A percentile compares a stretch with the other conserved stretches of the same genome.
Conservation (phyloP, 2,113 vertebrate genomes). For the Rhegmatorhina hoffmannsi region DNA sequence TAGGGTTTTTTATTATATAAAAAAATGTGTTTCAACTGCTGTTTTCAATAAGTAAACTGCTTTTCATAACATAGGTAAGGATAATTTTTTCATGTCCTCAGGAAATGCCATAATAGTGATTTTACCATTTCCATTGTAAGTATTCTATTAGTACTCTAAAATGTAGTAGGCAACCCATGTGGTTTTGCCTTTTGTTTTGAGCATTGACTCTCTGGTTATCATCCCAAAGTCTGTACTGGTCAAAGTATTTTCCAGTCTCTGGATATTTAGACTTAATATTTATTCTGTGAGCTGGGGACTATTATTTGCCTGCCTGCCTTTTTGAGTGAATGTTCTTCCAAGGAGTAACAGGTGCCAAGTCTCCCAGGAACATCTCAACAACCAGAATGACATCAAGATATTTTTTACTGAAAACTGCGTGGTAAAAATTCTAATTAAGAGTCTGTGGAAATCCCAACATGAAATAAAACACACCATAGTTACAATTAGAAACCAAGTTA, state of each 20-base stretch:
- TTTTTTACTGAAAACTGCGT: conserved; percentile 31
- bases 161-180: background rate
- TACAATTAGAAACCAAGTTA: conserved; percentile 58
- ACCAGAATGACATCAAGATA: conserved; percentile 37
- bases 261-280: background rate
- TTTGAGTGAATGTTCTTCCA: background rate
- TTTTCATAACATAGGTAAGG: background rate
- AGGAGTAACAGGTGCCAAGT: conserved; percentile 34
- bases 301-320: background rate
- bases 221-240: background rate
- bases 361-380: conserved; percentile 10
- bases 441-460: conserved; percentile 45
- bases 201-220: background rate
- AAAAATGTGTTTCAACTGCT: background rate
- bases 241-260: conserved; percentile 27
- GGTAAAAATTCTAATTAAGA: conserved; percentile 58
- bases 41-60: background rate
- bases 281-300: background rate
- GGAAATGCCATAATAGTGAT: background rate
- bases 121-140: background rate
- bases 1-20: background rate
- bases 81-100: background rate
- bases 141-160: background rate
- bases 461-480: conserved; percentile 42
- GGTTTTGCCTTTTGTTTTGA: background rate